A percentile compares a stretch with the other conserved stretches of the same genome.
These are phyloP conservation scores for Thymallus thymallus DNA, from an alignment of 2,113 vertebrate genomes.

Conservation along the genomic window DNA sequence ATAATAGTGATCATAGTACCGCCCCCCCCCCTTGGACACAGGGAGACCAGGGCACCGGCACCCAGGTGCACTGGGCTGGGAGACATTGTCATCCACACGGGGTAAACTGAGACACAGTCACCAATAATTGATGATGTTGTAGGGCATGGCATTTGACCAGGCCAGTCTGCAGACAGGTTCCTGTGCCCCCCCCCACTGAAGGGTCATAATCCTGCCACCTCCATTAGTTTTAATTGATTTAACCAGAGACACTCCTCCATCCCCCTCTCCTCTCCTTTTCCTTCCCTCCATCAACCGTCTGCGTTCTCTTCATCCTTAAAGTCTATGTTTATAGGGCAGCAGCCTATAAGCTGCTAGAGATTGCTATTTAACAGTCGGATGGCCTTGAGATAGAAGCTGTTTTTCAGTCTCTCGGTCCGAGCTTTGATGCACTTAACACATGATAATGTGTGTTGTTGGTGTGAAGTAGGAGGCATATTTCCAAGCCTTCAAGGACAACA, in stretches of 20 bases:
- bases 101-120: conserved; percentile 70
- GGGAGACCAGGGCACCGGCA: conserved; percentile 43
- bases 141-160: conserved; percentile 57
- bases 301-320: neutral
- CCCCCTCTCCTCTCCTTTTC: conserved; percentile 22
- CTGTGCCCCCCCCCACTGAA: conserved; percentile 60
- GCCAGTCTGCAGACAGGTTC: conserved; percentile 50
- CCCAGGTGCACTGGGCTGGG: conserved; percentile 37
- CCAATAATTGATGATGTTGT: conserved; percentile 75
- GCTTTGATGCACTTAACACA: no score
- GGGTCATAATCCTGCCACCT: conserved; percentile 60
- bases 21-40: conserved; percentile 40
- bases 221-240: conserved; percentile 75
- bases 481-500: neutral
- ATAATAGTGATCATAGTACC: conserved; percentile 40
- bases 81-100: conserved; percentile 54
- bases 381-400: no score
- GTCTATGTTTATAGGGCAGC: no score
- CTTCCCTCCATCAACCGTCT: conserved; percentile 24
- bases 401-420: no score
- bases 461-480: neutral
- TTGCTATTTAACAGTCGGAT: no score
- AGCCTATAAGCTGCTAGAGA: no score
- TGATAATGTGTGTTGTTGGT: neutral
- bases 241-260: conserved; percentile 1